Base-by-base conservation (phyloP, 2,797 vertebrate species). In the Crenuchus spilurus region DNA sequence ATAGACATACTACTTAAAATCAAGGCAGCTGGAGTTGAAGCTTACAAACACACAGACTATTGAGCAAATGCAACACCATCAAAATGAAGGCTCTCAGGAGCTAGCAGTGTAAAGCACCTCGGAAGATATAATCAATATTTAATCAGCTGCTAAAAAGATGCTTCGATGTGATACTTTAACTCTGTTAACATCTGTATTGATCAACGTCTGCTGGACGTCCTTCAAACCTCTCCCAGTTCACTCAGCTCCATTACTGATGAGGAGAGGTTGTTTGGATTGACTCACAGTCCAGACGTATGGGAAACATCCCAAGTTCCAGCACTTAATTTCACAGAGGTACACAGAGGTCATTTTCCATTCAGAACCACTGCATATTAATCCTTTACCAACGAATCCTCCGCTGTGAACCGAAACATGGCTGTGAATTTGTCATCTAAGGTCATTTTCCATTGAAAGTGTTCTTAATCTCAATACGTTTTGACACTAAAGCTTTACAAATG, bases 141-240 rank as follows among this genome's bases (percentile, higher is more conserved):
- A 48, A 77, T 49, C 66, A 46, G 24, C 55, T 60, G 9, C 37
- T 64, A 37, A 75, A 57, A 62, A 79, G 26, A 72, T n/a, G 42
- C 44, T 52, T 57, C 35, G 69, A n/a, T 58, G 6, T 2, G 64
- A 76, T 69, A 58, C 70, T 41, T 72, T 35, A 69, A 70, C 64
- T 73, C 61, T 22, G 33, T 74, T 66, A 75, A 67, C 61, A 75
- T 20, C 52, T 72, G 54, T n/a, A 75, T 75, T 18, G 62, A 72
- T 49, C 72, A 58, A 31, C 41, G 26, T n/a, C 57, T 69, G 55
- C 37, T 61, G 37, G 22, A 63, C 33, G 54, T 54, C 46, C 67
- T 58, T 9, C 52, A 18, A 52, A 26, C 22, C 26, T 33, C 24
- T 31, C 6, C 41, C 24, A 1, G 31, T 37, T 58, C 55, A 44